phyloP scores from a whole-genome alignment of 2,113 vertebrate species.

The Gnathonemus echidnorhynchus region DNA sequence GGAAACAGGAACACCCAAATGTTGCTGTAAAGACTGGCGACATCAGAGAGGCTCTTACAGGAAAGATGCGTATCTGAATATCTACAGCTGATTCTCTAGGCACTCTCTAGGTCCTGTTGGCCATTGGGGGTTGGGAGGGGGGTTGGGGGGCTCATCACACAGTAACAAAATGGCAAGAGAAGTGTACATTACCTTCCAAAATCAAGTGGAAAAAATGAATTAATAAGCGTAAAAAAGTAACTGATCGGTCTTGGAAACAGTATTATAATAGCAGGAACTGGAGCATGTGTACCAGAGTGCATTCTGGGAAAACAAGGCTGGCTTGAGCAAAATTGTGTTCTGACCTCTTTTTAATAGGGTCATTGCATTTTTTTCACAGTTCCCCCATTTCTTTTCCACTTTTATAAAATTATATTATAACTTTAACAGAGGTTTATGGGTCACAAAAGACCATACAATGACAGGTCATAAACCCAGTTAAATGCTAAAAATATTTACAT shows the following conservation, averaged over 20 bases:
- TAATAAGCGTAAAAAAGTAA: not conserved
- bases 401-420: not conserved
- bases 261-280: not conserved
- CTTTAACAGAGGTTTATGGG: not conserved
- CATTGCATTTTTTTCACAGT: not conserved
- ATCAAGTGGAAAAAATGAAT: not conserved
- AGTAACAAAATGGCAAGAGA: not conserved
- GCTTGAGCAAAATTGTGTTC: not conserved
- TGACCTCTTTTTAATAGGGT: not conserved
- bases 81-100: not conserved
- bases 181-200: not conserved
- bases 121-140: not conserved
- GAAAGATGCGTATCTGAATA: not conserved
- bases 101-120: not conserved
- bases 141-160: not conserved
- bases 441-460: not conserved
- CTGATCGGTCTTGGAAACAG: not conserved
- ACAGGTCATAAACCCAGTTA: not conserved
- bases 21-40: not conserved
- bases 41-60: not conserved
- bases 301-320: not conserved
- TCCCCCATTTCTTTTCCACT: not conserved
- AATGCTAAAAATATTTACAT: not conserved
- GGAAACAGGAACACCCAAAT: not conserved
- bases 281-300: not conserved